phyloP scores from a whole-genome alignment of 2,113 vertebrate genomes.

The Rhea pennata region DNA sequence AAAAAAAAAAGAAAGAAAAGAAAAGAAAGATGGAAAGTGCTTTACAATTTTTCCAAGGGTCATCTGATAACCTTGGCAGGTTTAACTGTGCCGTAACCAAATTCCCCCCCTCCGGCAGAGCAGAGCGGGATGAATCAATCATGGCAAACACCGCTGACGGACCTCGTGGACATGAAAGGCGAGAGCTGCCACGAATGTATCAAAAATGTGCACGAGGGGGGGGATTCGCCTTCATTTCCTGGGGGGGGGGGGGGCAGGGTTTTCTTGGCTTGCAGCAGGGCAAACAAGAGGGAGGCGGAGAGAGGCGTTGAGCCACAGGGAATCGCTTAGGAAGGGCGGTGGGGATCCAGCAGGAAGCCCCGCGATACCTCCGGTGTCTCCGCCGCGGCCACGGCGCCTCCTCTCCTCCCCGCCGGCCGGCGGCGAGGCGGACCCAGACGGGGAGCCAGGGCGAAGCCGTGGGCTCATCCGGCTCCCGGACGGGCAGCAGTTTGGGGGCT shows the following conservation, averaged over 20 bases:
- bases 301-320: not conserved
- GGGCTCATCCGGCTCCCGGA: not conserved
- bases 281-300: not conserved
- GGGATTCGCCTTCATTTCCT: constrained; percentile 72
- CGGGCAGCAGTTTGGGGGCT: no score
- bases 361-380: no score
- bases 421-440: not conserved
- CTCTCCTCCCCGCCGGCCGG: not conserved
- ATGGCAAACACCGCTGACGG: constrained; percentile 32
- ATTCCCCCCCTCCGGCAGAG: not conserved
- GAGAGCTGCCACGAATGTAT: constrained; percentile 30
- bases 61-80: constrained; percentile 67
- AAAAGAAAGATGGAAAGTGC: constrained; percentile 4
- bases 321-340: not conserved
- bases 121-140: not conserved
- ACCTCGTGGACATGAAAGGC: not conserved
- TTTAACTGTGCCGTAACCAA: constrained; percentile 48
- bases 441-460: not conserved
- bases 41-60: constrained; percentile 12
- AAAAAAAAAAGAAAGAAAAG: not conserved
- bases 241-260: no score
- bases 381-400: no score
- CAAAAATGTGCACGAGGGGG: not conserved
- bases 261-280: not conserved
- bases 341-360: not conserved